Evolutionary conservation across 2,797 vertebrate species (phyloP), one percentile per base, ranked within the genome.

Genomic region (Telmatherina bonti): DNA sequence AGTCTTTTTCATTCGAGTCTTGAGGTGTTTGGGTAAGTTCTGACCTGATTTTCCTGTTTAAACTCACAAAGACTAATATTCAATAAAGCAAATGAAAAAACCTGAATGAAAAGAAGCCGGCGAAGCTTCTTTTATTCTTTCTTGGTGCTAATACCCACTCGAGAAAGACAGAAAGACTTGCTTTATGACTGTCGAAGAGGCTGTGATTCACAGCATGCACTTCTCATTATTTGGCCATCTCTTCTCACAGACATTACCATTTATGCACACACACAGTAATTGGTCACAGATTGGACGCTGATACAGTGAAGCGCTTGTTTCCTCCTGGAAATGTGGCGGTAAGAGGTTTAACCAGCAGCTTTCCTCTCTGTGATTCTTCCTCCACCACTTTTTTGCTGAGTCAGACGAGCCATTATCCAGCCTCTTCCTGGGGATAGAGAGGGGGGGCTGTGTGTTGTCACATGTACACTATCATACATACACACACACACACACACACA

Each of bases 371-470:
- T 61, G 59, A 41, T 58, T 69, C 52, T 66, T 74, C 55, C 55
- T 69, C 62, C 13, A 47, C n/a, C 12, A 56, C 26, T 68, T 85
- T 72, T 75, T 59, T 76, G 90, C 89, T 82, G 87, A 94, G 86
- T 94, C 89, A 93, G 83, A 74, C 2, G 38, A 57, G 66, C 75
- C 80, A 87, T 91, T 91, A 85, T 90, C 80, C 27, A 18, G 74
- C 73, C 68, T 76, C 83, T 87, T 90, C 78, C 80, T 79, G 64
- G 72, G 79, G 27, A 31, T 7, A 2, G 3, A 1, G 24, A 16
- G 35, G 41, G n/a, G 55, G 33, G 10, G 20, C 18, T n/a, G n/a
- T 38, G 30, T 12, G 1, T 41, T 63, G 60, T 74, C 35, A 74
- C 65, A 74, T 31, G 22, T 30, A 41, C 22, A 53, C 58, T 16